Base-by-base conservation (phyloP, 2,797 vertebrate species). In the Alectoris magna region DNA sequence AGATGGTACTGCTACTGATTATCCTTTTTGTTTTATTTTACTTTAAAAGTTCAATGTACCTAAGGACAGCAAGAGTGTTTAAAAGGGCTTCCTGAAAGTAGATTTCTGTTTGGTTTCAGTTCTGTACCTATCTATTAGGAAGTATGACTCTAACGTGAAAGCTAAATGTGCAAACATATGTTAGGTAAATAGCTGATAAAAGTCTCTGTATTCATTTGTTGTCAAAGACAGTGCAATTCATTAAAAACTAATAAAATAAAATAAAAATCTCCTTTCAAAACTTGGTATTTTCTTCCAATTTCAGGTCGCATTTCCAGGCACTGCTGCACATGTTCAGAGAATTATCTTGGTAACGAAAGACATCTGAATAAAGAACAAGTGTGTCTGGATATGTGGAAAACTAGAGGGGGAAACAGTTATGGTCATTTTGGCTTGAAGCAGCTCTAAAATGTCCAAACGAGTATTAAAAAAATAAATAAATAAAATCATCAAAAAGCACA, bases 301-400 rank as follows among this genome's bases (percentile, higher is more conserved):
- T 96, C 84, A 91, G 85, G 94, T 96, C 92, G 72, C 75, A 95
- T 97, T 98, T 97, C 90, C 69, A 96, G 96, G 90, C 91, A 48
- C 36, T n/a, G 59, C 68, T 89, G 88, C 95, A 97, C 93, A 90
- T 97, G 91, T 93, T 95, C 34, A 88, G 90, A 95, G 88, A 94
- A 95, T 95, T 91, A 89, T 90, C 84, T 84, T 84, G 77, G 41
- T 90, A 94, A 96, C 68, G 95, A 97, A 94, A 93, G 77, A 96
- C 95, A 96, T 95, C 94, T 97, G 97, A 93, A 84, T 36, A 94
- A 91, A 97, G 77, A 89, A 93, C 51, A 70, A 81, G 63, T 85
- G 55, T 62, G 49, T 91, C 71, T 92, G 73, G 64, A 91, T 74
- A 72, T 4, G 23, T 62, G 90, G 77, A 78, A 76, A 95, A 94